Evolutionary conservation across 2,888 invertebrate species (phyloP).

Genomic region (Dryococelus australis): DNA sequence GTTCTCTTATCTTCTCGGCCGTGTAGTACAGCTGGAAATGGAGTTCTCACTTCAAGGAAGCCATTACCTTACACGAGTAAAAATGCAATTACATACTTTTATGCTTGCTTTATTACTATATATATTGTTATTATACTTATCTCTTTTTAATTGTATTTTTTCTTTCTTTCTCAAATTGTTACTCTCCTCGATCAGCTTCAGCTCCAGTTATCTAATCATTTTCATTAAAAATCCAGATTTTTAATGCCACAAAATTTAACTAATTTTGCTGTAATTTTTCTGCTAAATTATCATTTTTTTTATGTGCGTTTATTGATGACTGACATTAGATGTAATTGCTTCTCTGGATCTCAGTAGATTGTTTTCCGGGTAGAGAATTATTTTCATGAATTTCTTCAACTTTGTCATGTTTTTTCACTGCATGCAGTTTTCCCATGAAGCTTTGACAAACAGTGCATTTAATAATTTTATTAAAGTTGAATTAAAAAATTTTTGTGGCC

Average conservation of each 20-base stretch:
- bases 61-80: slow-evolving; percentile 89
- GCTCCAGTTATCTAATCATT: slow-evolving; percentile 37
- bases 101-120: slow-evolving; percentile 44
- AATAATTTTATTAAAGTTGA: slow-evolving; percentile 11
- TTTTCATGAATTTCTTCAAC: not conserved
- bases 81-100: slow-evolving; percentile 49
- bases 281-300: slow-evolving; percentile 22
- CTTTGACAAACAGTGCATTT: not conserved
- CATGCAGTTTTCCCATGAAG: not conserved
- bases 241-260: slow-evolving; percentile 36
- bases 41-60: slow-evolving; percentile 97
- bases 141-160: slow-evolving; percentile 33
- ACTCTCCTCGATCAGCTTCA: slow-evolving; percentile 36
- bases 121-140: slow-evolving; percentile 35
- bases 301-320: not conserved
- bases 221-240: slow-evolving; percentile 34
- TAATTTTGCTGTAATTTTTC: slow-evolving; percentile 18
- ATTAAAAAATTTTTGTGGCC: slow-evolving; percentile 36
- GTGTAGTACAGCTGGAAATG: slow-evolving; percentile 90
- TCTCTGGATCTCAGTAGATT: not conserved
- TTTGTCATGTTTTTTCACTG: slow-evolving; percentile 2
- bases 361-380: not conserved
- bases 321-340: not conserved
- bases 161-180: slow-evolving; percentile 30
- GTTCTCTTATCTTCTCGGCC: slow-evolving; percentile 38